Evolutionary conservation across 2,113 vertebrate genomes (phyloP).

Genomic region (Bubalus kerabau): DNA sequence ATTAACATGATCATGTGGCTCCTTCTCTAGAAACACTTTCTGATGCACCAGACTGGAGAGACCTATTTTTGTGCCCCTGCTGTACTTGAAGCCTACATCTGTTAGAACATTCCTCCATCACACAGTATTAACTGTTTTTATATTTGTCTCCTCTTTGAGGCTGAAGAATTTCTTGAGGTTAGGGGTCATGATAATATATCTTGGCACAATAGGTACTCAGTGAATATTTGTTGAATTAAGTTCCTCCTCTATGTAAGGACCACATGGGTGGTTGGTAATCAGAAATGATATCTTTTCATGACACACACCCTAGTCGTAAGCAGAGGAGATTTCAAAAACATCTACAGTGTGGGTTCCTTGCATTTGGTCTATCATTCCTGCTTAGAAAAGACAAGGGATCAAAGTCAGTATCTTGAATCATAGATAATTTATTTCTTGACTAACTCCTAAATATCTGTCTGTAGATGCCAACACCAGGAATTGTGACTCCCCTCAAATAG

Average conservation of each 20-base stretch:
- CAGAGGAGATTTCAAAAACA: not conserved
- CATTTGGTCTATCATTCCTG: not conserved
- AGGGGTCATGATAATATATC: not conserved
- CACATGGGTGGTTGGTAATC: not conserved
- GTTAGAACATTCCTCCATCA: not conserved
- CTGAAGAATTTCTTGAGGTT: not conserved
- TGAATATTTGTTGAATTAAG: not conserved
- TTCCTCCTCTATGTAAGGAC: not conserved
- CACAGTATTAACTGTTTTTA: not conserved
- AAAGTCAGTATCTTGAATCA: not conserved
- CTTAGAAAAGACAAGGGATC: not conserved
- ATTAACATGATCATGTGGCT: not conserved
- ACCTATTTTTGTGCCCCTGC: not conserved
- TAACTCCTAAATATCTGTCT: not conserved
- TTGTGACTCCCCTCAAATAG: not conserved
- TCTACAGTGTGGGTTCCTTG: not conserved
- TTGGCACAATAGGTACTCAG: not conserved
- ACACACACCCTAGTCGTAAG: not conserved
- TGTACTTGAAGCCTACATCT: not conserved
- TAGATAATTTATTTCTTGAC: not conserved
- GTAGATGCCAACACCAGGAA: not conserved
- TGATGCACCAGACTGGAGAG: not conserved
- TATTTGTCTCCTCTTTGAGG: not conserved
- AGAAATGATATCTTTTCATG: not conserved
- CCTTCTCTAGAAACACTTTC: not conserved